Conservation (phyloP, 2,113 vertebrate genomes). For the Halcyon senegalensis region DNA sequence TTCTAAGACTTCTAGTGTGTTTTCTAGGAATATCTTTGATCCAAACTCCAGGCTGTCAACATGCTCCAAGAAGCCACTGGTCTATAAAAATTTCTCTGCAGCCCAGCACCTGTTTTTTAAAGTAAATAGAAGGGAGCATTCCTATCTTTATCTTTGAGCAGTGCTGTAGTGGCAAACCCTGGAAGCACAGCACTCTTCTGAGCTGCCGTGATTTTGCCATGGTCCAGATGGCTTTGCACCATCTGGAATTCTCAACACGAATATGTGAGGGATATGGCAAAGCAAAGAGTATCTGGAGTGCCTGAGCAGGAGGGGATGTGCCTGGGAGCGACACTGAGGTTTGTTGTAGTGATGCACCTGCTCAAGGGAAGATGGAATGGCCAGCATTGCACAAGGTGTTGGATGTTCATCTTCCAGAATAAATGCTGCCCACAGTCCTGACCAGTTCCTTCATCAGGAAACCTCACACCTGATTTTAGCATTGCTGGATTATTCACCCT, state of each 20-base stretch:
- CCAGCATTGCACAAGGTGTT: neutral
- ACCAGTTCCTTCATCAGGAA: neutral
- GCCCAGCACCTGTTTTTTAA: neutral
- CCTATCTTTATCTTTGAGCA: neutral
- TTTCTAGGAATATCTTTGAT: neutral
- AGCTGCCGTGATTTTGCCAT: neutral
- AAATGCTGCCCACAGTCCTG: neutral
- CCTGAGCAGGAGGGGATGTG: neutral
- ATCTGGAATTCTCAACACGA: neutral
- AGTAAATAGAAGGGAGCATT: neutral
- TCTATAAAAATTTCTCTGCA: neutral
- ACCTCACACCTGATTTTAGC: neutral
- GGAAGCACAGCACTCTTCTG: neutral
- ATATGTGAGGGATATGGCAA: neutral
- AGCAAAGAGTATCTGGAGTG: neutral
- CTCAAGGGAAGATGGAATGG: neutral
- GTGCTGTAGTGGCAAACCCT: neutral
- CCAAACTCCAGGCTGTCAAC: neutral
- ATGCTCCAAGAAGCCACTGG: neutral
- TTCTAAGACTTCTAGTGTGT: neutral
- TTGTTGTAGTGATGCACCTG: neutral
- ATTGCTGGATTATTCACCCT: neutral
- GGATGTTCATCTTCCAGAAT: neutral
- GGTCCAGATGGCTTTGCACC: neutral
- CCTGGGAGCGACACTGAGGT: neutral